Conservation (phyloP, 2,113 vertebrate species). For the Ochotona princeps region DNA sequence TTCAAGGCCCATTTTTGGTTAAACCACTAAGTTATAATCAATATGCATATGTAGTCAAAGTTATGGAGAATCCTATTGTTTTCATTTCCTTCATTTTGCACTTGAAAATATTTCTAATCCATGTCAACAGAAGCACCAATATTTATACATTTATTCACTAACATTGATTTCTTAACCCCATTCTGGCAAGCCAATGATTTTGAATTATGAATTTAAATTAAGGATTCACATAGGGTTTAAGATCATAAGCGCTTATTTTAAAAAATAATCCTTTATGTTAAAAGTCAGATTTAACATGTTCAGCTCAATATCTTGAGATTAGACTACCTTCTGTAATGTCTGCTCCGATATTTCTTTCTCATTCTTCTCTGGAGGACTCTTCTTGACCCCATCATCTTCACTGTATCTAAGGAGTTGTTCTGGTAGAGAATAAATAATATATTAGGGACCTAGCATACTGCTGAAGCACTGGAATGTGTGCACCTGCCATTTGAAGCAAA, state of each 20-base stretch:
- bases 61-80: conserved; percentile 64
- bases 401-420: conserved; percentile 87
- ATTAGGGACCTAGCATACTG: conserved; percentile 83
- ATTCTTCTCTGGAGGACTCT: conserved; percentile 88
- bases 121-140: conserved; percentile 62
- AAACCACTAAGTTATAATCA: conserved; percentile 41
- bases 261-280: conserved; percentile 73
- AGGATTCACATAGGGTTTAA: conserved; percentile 75
- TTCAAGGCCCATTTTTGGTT: conserved; percentile 25
- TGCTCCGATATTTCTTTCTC: conserved; percentile 86
- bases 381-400: conserved; percentile 87
- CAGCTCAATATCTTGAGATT: conserved; percentile 79
- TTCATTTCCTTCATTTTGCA: conserved; percentile 54
- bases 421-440: conserved; percentile 89
- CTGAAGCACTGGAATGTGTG: conserved; percentile 83
- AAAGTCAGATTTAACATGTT: conserved; percentile 82
- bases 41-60: conserved; percentile 41
- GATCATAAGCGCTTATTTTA: conserved; percentile 51
- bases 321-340: conserved; percentile 92
- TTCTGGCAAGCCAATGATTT: conserved; percentile 78
- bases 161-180: conserved; percentile 76
- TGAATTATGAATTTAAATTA: conserved; percentile 80
- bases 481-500: conserved; percentile 83
- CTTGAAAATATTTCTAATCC: conserved; percentile 72
- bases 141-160: conserved; percentile 66